Evolutionary conservation across 2,113 vertebrate species (phyloP).

Genomic region (Hydrolagus affinis): DNA sequence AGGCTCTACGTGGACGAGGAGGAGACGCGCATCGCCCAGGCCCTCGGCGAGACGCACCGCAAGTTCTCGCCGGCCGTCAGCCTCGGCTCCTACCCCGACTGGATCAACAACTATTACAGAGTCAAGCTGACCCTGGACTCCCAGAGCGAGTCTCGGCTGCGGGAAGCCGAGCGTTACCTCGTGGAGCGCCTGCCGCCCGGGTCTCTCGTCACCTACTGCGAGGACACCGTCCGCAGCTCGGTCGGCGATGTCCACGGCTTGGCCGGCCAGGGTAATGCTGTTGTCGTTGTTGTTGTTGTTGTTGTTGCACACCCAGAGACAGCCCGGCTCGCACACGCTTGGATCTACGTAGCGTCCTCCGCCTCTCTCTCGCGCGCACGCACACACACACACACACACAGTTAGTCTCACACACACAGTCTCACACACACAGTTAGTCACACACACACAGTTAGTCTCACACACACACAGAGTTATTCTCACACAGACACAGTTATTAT

Average conservation of each 20-base stretch:
- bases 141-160: slow-evolving; percentile 59
- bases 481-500: neutral
- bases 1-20: slow-evolving; percentile 68
- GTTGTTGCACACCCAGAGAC: too few relatives aligned
- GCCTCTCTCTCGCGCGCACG: neutral
- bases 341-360: neutral
- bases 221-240: slow-evolving; percentile 60
- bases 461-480: neutral
- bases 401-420: too few relatives aligned
- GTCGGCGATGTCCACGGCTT: slow-evolving; percentile 67
- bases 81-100: slow-evolving; percentile 88
- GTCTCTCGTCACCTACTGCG: slow-evolving; percentile 56
- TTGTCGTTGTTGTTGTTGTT: too few relatives aligned
- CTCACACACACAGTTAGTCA: too few relatives aligned
- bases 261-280: slow-evolving; percentile 72
- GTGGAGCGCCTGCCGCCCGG: slow-evolving; percentile 60
- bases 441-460: too few relatives aligned
- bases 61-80: slow-evolving; percentile 57
- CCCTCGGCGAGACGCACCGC: slow-evolving; percentile 56
- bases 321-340: too few relatives aligned
- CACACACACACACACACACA: too few relatives aligned
- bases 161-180: slow-evolving; percentile 61
- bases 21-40: slow-evolving; percentile 59
- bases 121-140: slow-evolving; percentile 83
- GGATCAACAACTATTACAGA: slow-evolving; percentile 81